phyloP scores from a whole-genome alignment of 2,888 invertebrate genomes.

The Ephialtes manifestator region DNA sequence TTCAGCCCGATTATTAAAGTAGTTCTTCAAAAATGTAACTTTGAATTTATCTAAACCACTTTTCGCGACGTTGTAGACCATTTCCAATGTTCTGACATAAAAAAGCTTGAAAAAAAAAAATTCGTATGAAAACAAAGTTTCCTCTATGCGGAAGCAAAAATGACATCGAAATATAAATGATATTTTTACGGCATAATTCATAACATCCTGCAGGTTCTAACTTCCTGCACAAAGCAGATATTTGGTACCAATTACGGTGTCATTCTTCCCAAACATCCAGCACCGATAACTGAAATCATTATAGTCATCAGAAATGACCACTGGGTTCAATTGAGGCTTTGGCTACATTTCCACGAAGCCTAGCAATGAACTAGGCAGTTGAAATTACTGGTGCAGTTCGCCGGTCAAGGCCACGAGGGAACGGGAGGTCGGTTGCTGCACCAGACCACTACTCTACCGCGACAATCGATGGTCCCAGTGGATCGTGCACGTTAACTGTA shows the following conservation, averaged over 20 bases:
- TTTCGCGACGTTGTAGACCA: too few relatives aligned
- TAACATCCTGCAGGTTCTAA: too few relatives aligned
- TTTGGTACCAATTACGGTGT: neutral
- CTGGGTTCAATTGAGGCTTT: slow-evolving; percentile 6
- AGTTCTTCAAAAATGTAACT: too few relatives aligned
- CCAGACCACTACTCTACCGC: slow-evolving; percentile 8
- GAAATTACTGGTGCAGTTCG: slow-evolving; percentile 1
- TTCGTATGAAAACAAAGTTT: too few relatives aligned
- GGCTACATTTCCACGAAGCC: slow-evolving; percentile 14
- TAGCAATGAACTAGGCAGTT: slow-evolving; percentile 29
- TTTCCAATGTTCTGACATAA: too few relatives aligned
- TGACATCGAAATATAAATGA: too few relatives aligned
- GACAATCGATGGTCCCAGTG: slow-evolving; percentile 42
- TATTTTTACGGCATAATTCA: too few relatives aligned
- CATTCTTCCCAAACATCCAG: neutral
- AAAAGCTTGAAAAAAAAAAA: too few relatives aligned
- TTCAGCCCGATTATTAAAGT: too few relatives aligned
- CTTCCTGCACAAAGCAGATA: too few relatives aligned
- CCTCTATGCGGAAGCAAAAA: too few relatives aligned
- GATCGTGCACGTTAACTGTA: slow-evolving; percentile 33
- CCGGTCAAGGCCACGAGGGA: slow-evolving; percentile 45
- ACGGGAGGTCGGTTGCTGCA: slow-evolving; percentile 9
- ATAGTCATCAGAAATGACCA: slow-evolving; percentile 3
- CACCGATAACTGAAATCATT: slow-evolving; percentile 7
- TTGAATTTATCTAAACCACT: too few relatives aligned